Evolutionary conservation across 2,113 vertebrate genomes (phyloP).

Genomic region (Petromus typicus): DNA sequence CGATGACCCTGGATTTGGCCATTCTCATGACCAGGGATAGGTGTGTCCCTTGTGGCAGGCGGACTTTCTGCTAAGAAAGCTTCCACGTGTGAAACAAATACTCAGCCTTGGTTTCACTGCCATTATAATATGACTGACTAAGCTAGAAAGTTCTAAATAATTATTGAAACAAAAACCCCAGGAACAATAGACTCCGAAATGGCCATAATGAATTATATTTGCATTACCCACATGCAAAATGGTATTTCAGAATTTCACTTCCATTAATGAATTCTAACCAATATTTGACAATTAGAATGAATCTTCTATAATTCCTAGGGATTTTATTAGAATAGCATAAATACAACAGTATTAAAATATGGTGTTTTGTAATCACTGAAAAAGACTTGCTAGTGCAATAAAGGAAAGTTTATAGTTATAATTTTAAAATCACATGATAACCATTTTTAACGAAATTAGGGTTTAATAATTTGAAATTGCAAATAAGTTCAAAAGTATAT

Average conservation of each 20-base stretch:
- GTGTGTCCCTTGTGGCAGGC: background rate
- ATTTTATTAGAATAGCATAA: background rate
- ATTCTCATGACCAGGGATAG: background rate
- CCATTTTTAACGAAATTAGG: slow-evolving; percentile 18
- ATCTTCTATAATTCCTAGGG: background rate
- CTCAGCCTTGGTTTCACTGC: background rate
- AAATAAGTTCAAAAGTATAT: slow-evolving; percentile 66
- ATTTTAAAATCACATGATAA: slow-evolving; percentile 39
- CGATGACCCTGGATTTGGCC: background rate
- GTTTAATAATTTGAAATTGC: slow-evolving; percentile 54
- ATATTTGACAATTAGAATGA: background rate
- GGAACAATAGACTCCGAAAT: background rate
- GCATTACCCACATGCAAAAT: background rate
- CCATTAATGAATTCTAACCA: background rate
- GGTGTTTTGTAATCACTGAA: background rate
- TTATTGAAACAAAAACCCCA: background rate
- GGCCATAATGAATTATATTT: background rate
- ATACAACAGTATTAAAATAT: background rate
- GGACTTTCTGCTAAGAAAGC: background rate
- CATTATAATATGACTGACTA: background rate
- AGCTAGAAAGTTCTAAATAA: background rate
- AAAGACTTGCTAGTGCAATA: background rate
- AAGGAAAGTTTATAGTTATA: slow-evolving; percentile 30
- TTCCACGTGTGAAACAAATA: background rate
- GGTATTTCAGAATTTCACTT: background rate